A percentile compares a stretch with the other conserved stretches of the same genome.
Evolutionary conservation across 37 sponge, comb jelly and placozoan genomes (phyloP).

Genomic region (Amphimedon queenslandica): DNA sequence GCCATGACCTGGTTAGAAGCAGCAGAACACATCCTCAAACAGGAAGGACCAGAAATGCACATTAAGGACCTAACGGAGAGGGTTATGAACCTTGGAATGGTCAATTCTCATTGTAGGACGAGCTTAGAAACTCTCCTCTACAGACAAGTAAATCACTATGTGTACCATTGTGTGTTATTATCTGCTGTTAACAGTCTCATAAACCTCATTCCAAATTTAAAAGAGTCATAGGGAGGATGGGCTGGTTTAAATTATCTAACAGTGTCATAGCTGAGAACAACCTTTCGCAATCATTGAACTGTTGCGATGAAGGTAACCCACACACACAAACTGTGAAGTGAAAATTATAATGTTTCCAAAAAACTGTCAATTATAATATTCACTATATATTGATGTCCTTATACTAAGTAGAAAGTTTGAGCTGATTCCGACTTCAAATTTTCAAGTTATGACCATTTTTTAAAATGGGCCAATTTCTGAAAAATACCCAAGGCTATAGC

Average conservation of each 20-base stretch:
- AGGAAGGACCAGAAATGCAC: slow-evolving; percentile 65
- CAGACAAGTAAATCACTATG: slow-evolving; percentile 17
- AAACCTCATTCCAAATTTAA: slow-evolving; percentile 42
- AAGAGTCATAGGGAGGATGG: slow-evolving; percentile 51
- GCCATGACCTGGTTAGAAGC: no score
- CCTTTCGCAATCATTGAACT: no score
- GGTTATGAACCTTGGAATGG: slow-evolving; percentile 49
- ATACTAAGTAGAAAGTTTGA: no score
- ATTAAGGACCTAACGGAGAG: slow-evolving; percentile 47
- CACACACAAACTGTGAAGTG: no score
- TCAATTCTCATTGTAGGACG: slow-evolving; percentile 62
- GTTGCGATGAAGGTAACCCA: no score
- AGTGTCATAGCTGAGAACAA: not conserved
- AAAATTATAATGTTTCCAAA: no score
- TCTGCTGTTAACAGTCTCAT: not conserved
- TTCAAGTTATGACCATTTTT: no score
- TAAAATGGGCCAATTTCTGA: no score
- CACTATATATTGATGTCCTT: no score
- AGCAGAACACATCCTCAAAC: slow-evolving; percentile 36
- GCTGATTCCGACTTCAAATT: no score
- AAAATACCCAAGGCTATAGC: no score
- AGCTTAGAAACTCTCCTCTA: slow-evolving; percentile 66
- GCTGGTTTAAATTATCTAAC: slow-evolving; percentile 59
- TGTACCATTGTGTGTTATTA: not conserved
- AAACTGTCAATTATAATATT: no score